Evolutionary conservation across 2,888 invertebrate species (phyloP).

Genomic region (Ethmia dodecea): DNA sequence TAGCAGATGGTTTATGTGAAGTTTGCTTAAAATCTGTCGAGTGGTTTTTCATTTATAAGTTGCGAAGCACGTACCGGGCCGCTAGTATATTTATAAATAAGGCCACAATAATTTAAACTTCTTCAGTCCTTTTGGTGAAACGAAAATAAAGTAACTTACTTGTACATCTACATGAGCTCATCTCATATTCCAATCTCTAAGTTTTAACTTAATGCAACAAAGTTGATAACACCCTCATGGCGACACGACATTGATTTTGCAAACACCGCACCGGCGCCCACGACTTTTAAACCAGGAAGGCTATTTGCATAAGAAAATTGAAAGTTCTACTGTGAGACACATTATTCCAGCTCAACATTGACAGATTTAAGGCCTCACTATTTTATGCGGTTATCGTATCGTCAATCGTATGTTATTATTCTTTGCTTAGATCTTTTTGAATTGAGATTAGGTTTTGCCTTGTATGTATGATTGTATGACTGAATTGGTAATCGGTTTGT

Average conservation of each 20-base stretch:
- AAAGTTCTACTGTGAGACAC: too few relatives aligned
- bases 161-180: not conserved
- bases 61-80: too few relatives aligned
- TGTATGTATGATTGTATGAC: too few relatives aligned
- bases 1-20: too few relatives aligned
- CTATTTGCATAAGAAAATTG: constrained; percentile 32
- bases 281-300: constrained; percentile 14
- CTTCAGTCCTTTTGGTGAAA: not conserved
- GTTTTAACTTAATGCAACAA: constrained; percentile 16
- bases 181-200: constrained; percentile 8
- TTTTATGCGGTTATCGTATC: too few relatives aligned
- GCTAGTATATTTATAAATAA: too few relatives aligned
- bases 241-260: constrained; percentile 18
- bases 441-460: not conserved
- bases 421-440: not conserved
- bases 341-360: too few relatives aligned
- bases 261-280: constrained; percentile 8
- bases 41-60: too few relatives aligned
- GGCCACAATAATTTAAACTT: constrained; percentile 5
- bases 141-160: not conserved
- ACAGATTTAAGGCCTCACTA: too few relatives aligned
- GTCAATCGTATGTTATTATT: too few relatives aligned
- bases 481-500: too few relatives aligned
- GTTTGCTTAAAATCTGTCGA: too few relatives aligned
- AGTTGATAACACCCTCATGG: constrained; percentile 14